Conservation (phyloP, 2,113 vertebrate species). For the Laterallus jamaicensis region DNA sequence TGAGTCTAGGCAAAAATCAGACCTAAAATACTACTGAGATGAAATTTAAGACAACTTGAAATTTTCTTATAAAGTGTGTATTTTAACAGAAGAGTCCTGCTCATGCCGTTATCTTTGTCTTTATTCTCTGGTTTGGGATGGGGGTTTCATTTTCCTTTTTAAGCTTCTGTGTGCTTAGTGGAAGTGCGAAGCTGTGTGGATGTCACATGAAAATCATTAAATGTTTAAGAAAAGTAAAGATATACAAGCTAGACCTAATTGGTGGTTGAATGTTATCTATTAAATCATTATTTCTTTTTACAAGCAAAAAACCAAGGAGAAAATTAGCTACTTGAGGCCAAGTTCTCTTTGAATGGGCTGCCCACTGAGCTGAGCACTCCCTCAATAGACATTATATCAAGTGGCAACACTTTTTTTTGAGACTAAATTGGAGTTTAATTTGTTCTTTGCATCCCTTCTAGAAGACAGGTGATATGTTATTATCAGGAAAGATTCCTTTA, state of each 20-base stretch:
- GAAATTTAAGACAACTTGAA: not conserved
- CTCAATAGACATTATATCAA: not conserved
- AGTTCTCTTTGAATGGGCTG: not conserved
- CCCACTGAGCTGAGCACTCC: not conserved
- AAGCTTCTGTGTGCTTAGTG: not conserved
- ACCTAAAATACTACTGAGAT: not conserved
- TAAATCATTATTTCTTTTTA: not conserved
- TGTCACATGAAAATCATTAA: not conserved
- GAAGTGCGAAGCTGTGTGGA: not conserved
- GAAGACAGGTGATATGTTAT: not conserved
- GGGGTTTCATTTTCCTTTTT: not conserved
- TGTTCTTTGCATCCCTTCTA: not conserved
- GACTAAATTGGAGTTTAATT: constrained; percentile 21
- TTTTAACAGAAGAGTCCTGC: not conserved
- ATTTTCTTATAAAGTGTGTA: not conserved
- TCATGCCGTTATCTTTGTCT: not conserved
- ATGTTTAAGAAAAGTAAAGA: constrained; percentile 1
- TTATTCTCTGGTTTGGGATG: not conserved
- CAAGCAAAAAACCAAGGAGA: not conserved
- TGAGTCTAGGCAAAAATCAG: not conserved
- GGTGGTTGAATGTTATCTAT: not conserved
- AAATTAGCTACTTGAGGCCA: not conserved
- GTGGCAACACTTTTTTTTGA: not conserved
- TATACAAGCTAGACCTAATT: not conserved
- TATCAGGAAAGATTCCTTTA: not conserved